Conservation (phyloP, 2,113 vertebrate species). For the Hyaena hyaena region DNA sequence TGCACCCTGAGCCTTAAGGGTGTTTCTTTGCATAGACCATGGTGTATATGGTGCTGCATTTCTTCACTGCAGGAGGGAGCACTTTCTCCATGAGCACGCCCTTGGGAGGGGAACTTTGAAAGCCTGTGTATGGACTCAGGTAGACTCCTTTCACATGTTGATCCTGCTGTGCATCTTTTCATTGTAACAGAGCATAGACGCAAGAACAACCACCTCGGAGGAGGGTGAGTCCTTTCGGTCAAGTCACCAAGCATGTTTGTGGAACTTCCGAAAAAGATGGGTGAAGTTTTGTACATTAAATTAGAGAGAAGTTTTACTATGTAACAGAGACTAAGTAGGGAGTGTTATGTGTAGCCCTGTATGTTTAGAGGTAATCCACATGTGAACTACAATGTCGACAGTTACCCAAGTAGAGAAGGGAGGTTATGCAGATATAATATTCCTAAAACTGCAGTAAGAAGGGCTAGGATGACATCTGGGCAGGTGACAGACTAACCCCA, state of each 20-base stretch:
- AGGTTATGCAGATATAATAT: neutral
- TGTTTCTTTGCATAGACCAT: neutral
- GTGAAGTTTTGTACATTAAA: neutral
- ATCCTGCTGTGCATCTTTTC: neutral
- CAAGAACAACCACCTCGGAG: neutral
- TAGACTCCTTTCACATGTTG: neutral
- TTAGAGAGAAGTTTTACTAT: neutral
- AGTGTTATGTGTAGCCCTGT: neutral
- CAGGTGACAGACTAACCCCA: neutral
- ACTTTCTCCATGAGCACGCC: neutral
- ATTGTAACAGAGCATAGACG: neutral
- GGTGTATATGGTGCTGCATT: rapidly evolving
- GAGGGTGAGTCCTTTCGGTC: neutral
- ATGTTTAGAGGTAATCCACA: neutral
- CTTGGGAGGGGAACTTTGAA: neutral
- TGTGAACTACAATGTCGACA: neutral
- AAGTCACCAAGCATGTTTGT: neutral
- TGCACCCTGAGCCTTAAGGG: neutral
- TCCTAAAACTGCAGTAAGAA: neutral
- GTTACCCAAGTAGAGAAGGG: neutral
- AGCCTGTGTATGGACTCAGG: neutral
- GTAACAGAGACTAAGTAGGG: neutral
- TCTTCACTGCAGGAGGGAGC: neutral
- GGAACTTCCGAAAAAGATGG: neutral
- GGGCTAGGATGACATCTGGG: neutral